A percentile compares a stretch with the other conserved stretches of the same genome.
These are phyloP conservation scores for Nomada fucata DNA, from an alignment of 2,888 invertebrate genomes.

Conservation along the genomic window DNA sequence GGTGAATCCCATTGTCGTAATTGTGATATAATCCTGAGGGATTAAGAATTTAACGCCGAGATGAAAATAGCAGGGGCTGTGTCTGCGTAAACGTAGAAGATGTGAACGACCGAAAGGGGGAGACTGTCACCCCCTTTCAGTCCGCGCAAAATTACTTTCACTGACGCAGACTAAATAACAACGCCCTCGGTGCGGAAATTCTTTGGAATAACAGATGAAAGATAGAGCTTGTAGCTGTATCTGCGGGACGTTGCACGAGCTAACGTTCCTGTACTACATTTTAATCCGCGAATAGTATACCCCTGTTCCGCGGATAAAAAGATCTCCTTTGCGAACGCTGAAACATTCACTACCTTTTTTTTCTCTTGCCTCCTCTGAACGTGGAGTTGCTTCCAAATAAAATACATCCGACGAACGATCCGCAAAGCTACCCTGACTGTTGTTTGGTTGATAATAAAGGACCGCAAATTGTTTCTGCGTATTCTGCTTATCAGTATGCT, in stretches of 20 bases:
- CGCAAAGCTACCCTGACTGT: neutral
- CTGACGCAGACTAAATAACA: constrained; percentile 40
- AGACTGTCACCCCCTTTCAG: constrained; percentile 34
- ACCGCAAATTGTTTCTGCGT: neutral
- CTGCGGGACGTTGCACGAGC: neutral
- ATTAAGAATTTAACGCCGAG: constrained; percentile 50
- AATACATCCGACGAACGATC: neutral
- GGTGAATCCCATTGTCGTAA: constrained; percentile 47
- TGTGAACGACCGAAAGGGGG: constrained; percentile 36
- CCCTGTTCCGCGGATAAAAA: neutral
- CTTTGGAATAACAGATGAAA: constrained; percentile 50
- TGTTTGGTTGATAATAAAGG: neutral
- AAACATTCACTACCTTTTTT: neutral
- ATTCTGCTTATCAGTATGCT: neutral
- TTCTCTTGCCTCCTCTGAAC: neutral
- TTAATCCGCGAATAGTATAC: constrained; percentile 18
- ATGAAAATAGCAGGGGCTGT: constrained; percentile 12
- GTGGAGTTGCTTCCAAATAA: neutral
- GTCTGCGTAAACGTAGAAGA: constrained; percentile 52
- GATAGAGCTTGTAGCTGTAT: constrained; percentile 5
- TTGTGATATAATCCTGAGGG: constrained; percentile 53
- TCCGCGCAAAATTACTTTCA: constrained; percentile 50
- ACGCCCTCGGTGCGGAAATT: constrained; percentile 20
- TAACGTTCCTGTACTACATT: constrained; percentile 20
- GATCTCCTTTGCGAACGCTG: neutral